Evolutionary conservation across 2,797 vertebrate species (phyloP).

Genomic region (Cephalopachus bancanus): DNA sequence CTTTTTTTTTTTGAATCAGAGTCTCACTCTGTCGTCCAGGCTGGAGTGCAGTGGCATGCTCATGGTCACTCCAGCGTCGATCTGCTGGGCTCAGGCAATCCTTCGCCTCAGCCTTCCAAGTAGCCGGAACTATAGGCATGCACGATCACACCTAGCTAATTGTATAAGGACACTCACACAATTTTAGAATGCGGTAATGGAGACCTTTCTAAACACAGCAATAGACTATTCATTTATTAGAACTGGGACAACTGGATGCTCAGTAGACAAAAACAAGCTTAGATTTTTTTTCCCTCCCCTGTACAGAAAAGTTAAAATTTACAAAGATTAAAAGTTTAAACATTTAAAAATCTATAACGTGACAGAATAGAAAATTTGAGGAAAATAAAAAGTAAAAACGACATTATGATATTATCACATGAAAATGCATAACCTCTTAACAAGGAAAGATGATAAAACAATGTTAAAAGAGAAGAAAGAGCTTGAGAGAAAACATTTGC

Average conservation of each 20-base stretch:
- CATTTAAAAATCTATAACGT: constrained; percentile 27
- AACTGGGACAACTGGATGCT: background rate
- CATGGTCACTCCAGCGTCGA: no score
- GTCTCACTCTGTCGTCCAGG: no score
- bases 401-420: constrained; percentile 9
- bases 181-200: background rate
- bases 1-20: no score
- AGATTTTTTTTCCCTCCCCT: background rate
- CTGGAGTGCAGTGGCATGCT: no score
- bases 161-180: background rate
- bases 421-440: constrained; percentile 51
- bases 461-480: background rate
- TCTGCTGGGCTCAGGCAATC: no score
- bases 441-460: constrained; percentile 4
- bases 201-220: background rate
- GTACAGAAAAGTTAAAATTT: constrained; percentile 22
- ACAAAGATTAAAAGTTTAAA: constrained; percentile 23
- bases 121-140: no score
- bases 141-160: background rate
- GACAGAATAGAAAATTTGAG: constrained; percentile 24
- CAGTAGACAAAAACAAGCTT: background rate
- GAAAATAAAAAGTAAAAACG: constrained; percentile 27
- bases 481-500: constrained; percentile 34
- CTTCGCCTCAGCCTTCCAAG: no score
- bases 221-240: background rate